Evolutionary conservation across 2,797 vertebrate genomes (phyloP).

Genomic region (Megaceryle alcyon): DNA sequence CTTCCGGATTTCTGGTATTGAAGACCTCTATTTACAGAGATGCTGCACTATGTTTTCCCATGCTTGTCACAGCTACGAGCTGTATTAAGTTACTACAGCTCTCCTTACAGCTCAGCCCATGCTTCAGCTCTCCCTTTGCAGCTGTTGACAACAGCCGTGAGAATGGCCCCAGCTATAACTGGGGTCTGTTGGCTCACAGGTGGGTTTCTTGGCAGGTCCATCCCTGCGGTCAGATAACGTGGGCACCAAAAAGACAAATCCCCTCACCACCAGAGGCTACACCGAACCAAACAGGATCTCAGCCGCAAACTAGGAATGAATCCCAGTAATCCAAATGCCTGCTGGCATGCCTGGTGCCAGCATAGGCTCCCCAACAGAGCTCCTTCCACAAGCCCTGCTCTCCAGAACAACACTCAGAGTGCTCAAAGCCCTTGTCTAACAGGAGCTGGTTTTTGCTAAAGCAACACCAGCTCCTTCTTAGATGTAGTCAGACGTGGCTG

Average conservation of each 20-base stretch:
- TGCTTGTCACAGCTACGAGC: neutral
- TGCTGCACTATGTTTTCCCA: neutral
- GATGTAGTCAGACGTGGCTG: neutral
- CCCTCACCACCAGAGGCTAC: neutral
- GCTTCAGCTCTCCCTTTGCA: neutral
- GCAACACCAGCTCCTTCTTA: slow-evolving; percentile 2
- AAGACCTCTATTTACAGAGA: neutral
- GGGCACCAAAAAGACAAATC: neutral
- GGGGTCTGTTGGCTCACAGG: accelerated
- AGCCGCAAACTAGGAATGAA: neutral
- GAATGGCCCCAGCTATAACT: neutral
- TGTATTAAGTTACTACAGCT: slow-evolving; percentile 38
- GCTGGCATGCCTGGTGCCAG: neutral
- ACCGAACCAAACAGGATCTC: neutral
- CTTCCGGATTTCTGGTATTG: neutral
- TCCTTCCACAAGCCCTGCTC: neutral
- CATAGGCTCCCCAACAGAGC: neutral
- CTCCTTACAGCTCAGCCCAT: neutral
- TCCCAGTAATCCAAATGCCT: neutral
- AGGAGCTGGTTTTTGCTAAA: neutral
- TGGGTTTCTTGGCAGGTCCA: neutral
- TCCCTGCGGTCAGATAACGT: neutral
- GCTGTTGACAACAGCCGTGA: slow-evolving; percentile 40
- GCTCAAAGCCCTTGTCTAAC: neutral
- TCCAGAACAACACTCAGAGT: neutral